Evolutionary conservation across 92 coral and sea anemone genomes (phyloP).

Genomic region (Epizoanthus fatuus): DNA sequence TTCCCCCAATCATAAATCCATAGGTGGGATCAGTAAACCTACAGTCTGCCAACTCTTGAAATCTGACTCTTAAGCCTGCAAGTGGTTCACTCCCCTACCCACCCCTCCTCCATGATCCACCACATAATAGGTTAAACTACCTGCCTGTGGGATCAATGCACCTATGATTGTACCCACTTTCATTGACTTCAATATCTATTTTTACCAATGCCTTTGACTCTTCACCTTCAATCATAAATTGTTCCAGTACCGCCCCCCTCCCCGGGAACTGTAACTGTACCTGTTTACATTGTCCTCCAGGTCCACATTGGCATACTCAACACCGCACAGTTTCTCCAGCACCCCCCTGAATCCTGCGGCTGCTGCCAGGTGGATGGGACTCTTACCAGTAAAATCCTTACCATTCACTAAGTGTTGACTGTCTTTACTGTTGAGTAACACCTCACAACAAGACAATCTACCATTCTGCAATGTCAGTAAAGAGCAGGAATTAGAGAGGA

Average conservation of each 20-base stretch:
- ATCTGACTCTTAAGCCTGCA: too few species aligned
- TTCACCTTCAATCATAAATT: background rate
- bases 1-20: too few species aligned
- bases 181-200: too few species aligned
- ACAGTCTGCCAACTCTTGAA: too few species aligned
- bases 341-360: constrained; percentile 82
- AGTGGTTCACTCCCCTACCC: too few species aligned
- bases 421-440: constrained; percentile 58
- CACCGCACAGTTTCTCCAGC: constrained; percentile 72
- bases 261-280: background rate
- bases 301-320: constrained; percentile 64
- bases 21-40: too few species aligned
- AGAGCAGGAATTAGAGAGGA: background rate
- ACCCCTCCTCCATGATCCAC: too few species aligned
- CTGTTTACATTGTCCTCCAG: constrained; percentile 76
- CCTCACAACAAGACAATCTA: constrained; percentile 74
- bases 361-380: constrained; percentile 88
- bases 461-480: constrained; percentile 72
- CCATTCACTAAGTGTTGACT: constrained; percentile 89
- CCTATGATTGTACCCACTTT: too few species aligned
- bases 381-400: constrained; percentile 88
- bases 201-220: too few species aligned
- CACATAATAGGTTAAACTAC: too few species aligned
- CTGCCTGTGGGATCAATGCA: too few species aligned
- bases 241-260: background rate